Conservation (phyloP, 2,113 vertebrate genomes). For the Mola mola region DNA sequence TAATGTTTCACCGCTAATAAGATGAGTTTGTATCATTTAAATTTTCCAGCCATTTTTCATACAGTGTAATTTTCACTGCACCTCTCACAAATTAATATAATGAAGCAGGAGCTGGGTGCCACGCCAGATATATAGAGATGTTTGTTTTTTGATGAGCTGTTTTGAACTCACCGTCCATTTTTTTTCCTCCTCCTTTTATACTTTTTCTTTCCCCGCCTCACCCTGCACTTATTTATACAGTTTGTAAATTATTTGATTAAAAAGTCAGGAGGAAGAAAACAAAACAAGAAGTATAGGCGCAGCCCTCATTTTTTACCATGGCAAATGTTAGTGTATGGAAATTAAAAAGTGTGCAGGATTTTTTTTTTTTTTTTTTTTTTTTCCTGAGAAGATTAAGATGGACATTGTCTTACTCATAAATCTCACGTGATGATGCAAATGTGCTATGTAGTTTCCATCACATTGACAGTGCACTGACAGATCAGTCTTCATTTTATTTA, state of each 20-base stretch:
- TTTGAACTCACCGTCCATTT: constrained; percentile 83
- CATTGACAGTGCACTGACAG: constrained; percentile 77
- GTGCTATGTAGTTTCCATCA: constrained; percentile 70
- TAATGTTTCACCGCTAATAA: constrained; percentile 99
- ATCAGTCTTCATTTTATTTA: constrained; percentile 19
- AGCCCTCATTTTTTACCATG: constrained; percentile 79
- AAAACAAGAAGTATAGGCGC: constrained; percentile 60
- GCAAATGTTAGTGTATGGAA: constrained; percentile 74
- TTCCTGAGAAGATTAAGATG: constrained; percentile 79
- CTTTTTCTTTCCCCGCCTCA: constrained; percentile 79
- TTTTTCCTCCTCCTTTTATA: constrained; percentile 67
- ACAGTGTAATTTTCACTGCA: constrained; percentile 94
- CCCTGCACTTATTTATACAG: constrained; percentile 82
- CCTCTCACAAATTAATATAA: constrained; percentile 99
- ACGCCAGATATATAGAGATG: constrained; percentile 94
- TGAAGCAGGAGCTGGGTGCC: constrained; percentile 97
- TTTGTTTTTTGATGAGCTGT: constrained; percentile 88
- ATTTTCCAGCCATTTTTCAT: constrained; percentile 99
- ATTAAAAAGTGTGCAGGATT: constrained; percentile 70
- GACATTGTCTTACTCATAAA: constrained; percentile 77
- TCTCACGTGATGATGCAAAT: constrained; percentile 77
- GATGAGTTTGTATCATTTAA: constrained; percentile 99
- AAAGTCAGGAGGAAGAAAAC: constrained; percentile 70
- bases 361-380: constrained; percentile 47
- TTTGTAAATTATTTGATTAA: constrained; percentile 88